Percentiles rank a stretch among this genome's conserved stretches.
Evolutionary conservation across 1,140 invertebrate genomes (phyloP).

Genomic region (Drosophila setifemur): DNA sequence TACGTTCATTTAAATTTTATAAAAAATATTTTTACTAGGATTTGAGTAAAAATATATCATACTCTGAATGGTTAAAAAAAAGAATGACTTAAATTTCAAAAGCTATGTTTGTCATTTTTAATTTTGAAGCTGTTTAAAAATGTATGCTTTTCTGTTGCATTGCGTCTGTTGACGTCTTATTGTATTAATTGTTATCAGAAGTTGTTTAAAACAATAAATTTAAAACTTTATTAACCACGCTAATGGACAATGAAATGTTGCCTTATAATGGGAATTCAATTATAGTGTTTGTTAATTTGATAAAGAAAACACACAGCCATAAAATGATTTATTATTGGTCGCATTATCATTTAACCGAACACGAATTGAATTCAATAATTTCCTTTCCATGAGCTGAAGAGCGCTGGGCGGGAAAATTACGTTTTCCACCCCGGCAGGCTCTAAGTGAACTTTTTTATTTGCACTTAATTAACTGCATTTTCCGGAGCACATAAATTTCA

Average conservation of each 20-base stretch:
- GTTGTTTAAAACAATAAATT: background rate
- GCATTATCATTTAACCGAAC: slow-evolving; percentile 52
- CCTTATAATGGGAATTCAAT: slow-evolving; percentile 54
- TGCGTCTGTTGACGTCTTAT: background rate
- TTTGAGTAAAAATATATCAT: too few species aligned
- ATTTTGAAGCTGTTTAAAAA: too few species aligned
- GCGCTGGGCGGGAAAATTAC: background rate
- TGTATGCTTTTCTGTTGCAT: background rate
- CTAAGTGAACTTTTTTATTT: slow-evolving; percentile 53
- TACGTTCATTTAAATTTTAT: too few species aligned
- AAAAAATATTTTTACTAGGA: too few species aligned
- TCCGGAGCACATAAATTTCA: slow-evolving; percentile 75
- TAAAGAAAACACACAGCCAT: slow-evolving; percentile 28
- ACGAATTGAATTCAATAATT: slow-evolving; percentile 60
- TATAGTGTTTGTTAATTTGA: slow-evolving; percentile 45
- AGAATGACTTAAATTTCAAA: too few species aligned
- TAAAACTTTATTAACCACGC: slow-evolving; percentile 27
- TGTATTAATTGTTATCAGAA: background rate
- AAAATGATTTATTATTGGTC: slow-evolving; percentile 63
- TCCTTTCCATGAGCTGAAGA: background rate
- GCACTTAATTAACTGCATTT: slow-evolving; percentile 78
- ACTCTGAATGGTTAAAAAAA: too few species aligned
- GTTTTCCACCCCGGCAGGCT: slow-evolving; percentile 13
- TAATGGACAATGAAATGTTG: slow-evolving; percentile 4
- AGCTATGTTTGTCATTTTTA: too few species aligned